phyloP scores from a whole-genome alignment of 2,113 vertebrate genomes.

The Psittacus erithacus region DNA sequence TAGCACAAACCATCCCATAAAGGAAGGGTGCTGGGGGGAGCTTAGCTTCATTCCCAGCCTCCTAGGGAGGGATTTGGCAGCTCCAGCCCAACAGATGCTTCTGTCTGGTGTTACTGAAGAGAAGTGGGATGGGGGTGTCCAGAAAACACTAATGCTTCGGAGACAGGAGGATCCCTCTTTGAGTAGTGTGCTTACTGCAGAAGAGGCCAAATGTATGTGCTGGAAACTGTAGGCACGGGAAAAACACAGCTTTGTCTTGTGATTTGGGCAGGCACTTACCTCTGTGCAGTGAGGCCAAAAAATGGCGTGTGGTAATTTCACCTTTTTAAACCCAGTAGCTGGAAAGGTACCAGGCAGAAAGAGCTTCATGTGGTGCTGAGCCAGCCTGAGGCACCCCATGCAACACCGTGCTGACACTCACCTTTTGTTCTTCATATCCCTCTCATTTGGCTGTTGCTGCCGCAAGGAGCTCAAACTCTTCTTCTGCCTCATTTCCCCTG shows the following conservation, averaged over 20 bases:
- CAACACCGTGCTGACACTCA: not conserved
- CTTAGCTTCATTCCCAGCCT: not conserved
- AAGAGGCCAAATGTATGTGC: not conserved
- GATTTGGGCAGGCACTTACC: not conserved
- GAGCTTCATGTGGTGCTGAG: not conserved
- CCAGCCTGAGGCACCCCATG: not conserved
- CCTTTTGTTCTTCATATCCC: slow-evolving; percentile 29
- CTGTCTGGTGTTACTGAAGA: not conserved
- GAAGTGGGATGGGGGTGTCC: not conserved
- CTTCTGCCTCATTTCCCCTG: slow-evolving; percentile 34
- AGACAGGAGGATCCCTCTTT: not conserved
- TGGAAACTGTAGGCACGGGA: not conserved
- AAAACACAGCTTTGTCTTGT: not conserved
- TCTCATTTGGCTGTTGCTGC: not conserved
- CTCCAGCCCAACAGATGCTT: not conserved
- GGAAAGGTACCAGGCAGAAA: not conserved
- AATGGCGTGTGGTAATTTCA: not conserved
- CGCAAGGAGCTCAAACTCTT: not conserved
- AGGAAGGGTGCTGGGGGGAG: not conserved
- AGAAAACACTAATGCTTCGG: not conserved
- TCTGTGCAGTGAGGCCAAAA: not conserved
- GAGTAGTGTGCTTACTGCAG: not conserved
- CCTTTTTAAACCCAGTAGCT: not conserved
- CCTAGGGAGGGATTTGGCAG: not conserved
- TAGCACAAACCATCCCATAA: not conserved